Conservation (phyloP, 2,113 vertebrate species). For the Anhinga rufa region DNA sequence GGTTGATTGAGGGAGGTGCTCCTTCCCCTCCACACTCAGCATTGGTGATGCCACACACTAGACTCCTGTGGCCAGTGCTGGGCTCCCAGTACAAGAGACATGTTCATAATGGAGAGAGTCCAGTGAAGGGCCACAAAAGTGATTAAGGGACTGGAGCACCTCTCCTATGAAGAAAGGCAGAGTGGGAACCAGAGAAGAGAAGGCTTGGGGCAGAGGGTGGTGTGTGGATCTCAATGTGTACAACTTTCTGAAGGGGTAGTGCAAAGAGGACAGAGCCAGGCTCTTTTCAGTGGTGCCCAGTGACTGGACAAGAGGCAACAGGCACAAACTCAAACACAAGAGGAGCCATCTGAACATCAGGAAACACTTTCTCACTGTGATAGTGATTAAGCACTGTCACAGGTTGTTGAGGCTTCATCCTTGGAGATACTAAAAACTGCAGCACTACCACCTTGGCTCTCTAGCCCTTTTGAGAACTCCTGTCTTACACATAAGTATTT, state of each 20-base stretch:
- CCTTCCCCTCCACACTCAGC: neutral
- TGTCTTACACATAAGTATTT: neutral
- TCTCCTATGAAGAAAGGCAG: neutral
- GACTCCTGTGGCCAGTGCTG: neutral
- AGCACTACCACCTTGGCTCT: neutral
- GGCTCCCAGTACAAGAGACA: neutral
- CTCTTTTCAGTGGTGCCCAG: neutral
- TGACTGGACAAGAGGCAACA: neutral
- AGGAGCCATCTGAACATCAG: neutral
- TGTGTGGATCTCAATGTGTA: neutral
- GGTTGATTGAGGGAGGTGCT: neutral
- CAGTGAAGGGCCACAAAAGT: neutral
- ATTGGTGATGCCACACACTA: neutral
- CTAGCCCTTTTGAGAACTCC: neutral
- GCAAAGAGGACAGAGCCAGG: neutral
- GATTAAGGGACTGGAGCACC: neutral
- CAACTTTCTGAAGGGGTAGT: neutral
- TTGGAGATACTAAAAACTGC: neutral
- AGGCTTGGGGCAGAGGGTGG: too few species aligned
- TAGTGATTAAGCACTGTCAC: neutral
- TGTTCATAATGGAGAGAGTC: neutral
- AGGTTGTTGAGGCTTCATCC: neutral
- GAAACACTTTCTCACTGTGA: neutral
- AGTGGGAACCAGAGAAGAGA: neutral
- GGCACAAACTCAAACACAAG: neutral